These are phyloP conservation scores for Orchestia grillus DNA, from an alignment of 1,140 invertebrate species.

Conservation along the genomic window DNA sequence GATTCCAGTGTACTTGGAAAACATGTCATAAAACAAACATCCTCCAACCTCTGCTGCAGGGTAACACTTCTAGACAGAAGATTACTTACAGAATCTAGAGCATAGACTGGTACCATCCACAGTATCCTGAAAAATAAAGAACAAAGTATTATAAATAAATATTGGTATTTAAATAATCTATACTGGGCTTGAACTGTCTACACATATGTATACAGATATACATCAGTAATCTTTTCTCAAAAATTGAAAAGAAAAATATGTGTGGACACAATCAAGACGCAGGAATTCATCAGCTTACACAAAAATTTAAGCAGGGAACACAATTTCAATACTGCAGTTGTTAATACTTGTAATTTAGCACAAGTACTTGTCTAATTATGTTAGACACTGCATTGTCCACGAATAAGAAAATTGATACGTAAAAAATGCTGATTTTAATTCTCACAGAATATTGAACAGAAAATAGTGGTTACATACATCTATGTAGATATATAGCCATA, in stretches of 20 bases:
- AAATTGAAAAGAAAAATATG: background rate
- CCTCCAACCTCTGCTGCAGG: background rate
- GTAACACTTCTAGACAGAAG: background rate
- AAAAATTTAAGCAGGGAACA: background rate
- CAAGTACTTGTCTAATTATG: no score
- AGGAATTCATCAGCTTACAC: background rate
- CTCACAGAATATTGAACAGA: no score
- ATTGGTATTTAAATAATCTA: background rate
- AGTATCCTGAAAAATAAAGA: conserved; percentile 87
- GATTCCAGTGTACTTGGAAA: no score
- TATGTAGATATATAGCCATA: no score
- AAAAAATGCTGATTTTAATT: no score
- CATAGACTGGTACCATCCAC: conserved; percentile 99
- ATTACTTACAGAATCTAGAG: conserved; percentile 74
- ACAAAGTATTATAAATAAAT: conserved; percentile 56
- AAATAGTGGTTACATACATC: no score
- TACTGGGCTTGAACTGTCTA: background rate
- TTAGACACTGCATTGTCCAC: no score
- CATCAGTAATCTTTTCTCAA: no score
- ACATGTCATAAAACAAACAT: background rate
- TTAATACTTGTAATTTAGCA: no score
- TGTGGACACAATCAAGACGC: background rate
- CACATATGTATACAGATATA: no score
- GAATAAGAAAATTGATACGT: no score
- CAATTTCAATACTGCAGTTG: background rate